These are phyloP conservation scores for Menidia beryllina DNA, from an alignment of 2,113 vertebrate species.

Conservation along the genomic window DNA sequence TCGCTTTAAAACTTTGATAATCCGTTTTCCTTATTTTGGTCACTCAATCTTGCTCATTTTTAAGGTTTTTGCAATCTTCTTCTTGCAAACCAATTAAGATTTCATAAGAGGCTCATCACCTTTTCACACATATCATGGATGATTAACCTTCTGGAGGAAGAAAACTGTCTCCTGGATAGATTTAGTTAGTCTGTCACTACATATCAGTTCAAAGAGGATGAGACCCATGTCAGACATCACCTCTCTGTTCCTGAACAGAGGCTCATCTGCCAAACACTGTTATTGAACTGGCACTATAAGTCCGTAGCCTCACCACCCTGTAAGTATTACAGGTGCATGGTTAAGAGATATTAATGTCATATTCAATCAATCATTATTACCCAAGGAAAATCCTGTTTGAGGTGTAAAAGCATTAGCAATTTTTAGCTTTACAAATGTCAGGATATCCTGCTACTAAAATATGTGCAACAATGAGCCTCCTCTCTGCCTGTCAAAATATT, in stretches of 20 bases:
- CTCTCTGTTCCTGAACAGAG: slow-evolving; percentile 74
- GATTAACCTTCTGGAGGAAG: slow-evolving; percentile 80
- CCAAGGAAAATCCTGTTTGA: slow-evolving; percentile 77
- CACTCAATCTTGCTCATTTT: slow-evolving; percentile 51
- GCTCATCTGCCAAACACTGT: slow-evolving; percentile 77
- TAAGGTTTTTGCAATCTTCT: slow-evolving; percentile 57
- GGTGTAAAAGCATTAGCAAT: slow-evolving; percentile 80
- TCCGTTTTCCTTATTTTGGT: slow-evolving; percentile 9
- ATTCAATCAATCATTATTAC: slow-evolving; percentile 81
- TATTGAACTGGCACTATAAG: slow-evolving; percentile 74
- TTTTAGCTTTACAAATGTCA: slow-evolving; percentile 76
- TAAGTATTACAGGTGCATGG: slow-evolving; percentile 79
- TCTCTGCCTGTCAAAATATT: slow-evolving; percentile 80
- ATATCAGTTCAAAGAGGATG: slow-evolving; percentile 79
- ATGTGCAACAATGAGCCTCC: slow-evolving; percentile 73
- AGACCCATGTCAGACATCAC: slow-evolving; percentile 79
- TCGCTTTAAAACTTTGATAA: slow-evolving; percentile 29
- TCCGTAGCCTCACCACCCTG: slow-evolving; percentile 62
- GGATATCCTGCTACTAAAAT: slow-evolving; percentile 70
- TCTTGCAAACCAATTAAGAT: slow-evolving; percentile 72
- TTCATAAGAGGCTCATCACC: slow-evolving; percentile 80
- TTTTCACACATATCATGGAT: slow-evolving; percentile 80
- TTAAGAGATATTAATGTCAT: slow-evolving; percentile 83
- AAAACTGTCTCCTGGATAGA: slow-evolving; percentile 79
- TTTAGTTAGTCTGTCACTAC: slow-evolving; percentile 82